Conservation (phyloP, 2,888 invertebrate species). For the Aphidoletes aphidimyza region DNA sequence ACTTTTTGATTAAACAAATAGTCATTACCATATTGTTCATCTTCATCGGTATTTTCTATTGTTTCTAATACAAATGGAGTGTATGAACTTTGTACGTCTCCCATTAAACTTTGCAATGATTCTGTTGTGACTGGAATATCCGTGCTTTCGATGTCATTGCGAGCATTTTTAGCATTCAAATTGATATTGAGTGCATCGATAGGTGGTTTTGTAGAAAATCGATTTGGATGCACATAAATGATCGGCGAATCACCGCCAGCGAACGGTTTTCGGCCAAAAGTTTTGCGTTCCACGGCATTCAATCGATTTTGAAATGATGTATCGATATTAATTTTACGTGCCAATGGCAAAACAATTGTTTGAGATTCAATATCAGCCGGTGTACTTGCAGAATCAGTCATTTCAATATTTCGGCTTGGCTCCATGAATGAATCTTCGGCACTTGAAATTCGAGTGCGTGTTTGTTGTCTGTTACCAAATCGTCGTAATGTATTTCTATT, state of each 20-base stretch:
- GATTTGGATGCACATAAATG: slow-evolving; percentile 36
- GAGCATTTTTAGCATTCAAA: background rate
- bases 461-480: background rate
- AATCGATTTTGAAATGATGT: slow-evolving; percentile 14
- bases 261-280: background rate
- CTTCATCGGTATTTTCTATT: background rate
- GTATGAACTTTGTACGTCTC: background rate
- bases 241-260: slow-evolving; percentile 46
- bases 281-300: slow-evolving; percentile 1
- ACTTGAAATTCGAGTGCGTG: background rate
- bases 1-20: background rate
- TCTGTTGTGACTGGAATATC: background rate
- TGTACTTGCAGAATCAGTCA: background rate
- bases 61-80: background rate
- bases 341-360: slow-evolving; percentile 27
- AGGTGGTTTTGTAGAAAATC: background rate
- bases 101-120: background rate
- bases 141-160: background rate
- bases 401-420: background rate
- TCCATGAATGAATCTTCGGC: background rate
- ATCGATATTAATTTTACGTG: slow-evolving; percentile 29
- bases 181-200: background rate
- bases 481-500: background rate
- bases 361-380: background rate
- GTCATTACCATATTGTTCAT: background rate